These are phyloP conservation scores for Conistra vaccinii DNA, from an alignment of 2,888 invertebrate genomes.

Conservation along the genomic window DNA sequence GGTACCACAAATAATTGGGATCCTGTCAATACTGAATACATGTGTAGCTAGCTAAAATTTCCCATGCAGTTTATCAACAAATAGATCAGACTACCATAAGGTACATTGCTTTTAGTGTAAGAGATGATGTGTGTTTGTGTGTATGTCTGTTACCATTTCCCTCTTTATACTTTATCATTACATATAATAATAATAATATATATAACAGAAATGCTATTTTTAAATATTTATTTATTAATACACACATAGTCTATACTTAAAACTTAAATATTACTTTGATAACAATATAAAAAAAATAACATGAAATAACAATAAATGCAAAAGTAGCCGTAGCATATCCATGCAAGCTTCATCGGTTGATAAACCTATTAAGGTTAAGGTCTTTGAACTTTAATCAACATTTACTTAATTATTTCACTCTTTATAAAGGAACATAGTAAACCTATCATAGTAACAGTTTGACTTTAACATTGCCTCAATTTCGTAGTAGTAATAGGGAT, in stretches of 20 bases:
- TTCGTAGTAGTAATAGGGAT: neutral
- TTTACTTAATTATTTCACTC: neutral
- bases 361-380: too few relatives aligned
- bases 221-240: neutral
- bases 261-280: too few relatives aligned
- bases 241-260: neutral
- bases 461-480: neutral
- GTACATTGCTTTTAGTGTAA: neutral
- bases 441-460: neutral
- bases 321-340: too few relatives aligned
- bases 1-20: neutral
- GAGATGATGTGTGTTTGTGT: neutral
- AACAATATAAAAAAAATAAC: neutral
- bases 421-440: neutral
- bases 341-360: too few relatives aligned
- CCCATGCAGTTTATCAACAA: neutral
- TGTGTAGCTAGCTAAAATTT: neutral
- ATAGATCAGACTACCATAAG: too few relatives aligned
- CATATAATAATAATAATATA: too few relatives aligned
- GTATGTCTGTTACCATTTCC: neutral
- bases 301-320: neutral
- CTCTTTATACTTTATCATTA: neutral
- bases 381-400: neutral
- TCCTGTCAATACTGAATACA: too few relatives aligned
- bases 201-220: neutral